These are phyloP conservation scores for Littorina saxatilis DNA, from an alignment of 1,140 invertebrate genomes.

Conservation along the genomic window DNA sequence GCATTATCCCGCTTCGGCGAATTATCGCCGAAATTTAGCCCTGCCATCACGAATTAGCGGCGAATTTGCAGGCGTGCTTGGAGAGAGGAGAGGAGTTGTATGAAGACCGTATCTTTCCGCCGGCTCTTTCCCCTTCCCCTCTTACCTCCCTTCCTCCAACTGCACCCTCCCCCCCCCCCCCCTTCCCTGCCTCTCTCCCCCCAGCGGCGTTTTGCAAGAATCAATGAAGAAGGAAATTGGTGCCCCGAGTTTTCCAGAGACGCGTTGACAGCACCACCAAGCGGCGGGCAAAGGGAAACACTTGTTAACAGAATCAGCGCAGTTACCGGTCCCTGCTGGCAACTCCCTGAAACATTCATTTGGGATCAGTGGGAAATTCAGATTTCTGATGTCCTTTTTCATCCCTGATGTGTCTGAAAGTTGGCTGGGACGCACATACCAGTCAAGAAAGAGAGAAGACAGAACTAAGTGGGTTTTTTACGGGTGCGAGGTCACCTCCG, in stretches of 20 bases:
- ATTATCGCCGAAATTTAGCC: background rate
- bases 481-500: no score
- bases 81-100: background rate
- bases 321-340: background rate
- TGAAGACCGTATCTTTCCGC: background rate
- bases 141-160: background rate
- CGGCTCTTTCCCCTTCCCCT: background rate
- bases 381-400: no score
- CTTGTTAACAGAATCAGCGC: constrained; percentile 1
- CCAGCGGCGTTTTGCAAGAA: background rate
- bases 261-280: background rate
- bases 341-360: constrained; percentile 5
- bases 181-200: background rate
- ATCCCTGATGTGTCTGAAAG: no score
- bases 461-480: no score
- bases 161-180: background rate
- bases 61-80: background rate
- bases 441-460: no score
- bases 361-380: no score
- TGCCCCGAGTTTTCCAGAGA: background rate
- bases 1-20: background rate
- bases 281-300: background rate
- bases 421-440: no score
- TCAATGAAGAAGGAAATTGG: constrained; percentile 9
- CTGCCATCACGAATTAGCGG: constrained; percentile 1